Evolutionary conservation across 1,140 invertebrate genomes (phyloP).

Genomic region (Caenorhabditis latens): DNA sequence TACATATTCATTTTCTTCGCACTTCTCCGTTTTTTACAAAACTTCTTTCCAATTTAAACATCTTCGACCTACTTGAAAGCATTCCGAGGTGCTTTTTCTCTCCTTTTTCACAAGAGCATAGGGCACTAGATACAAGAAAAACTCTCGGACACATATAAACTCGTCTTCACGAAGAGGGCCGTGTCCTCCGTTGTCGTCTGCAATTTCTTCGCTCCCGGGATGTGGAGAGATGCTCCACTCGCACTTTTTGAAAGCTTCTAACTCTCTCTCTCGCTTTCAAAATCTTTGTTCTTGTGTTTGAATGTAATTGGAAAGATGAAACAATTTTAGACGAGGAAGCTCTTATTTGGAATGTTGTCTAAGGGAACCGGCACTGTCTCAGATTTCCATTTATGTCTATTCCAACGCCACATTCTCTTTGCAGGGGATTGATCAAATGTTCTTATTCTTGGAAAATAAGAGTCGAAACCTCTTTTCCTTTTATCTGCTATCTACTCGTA

Average conservation of each 20-base stretch:
- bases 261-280: conserved; percentile 43
- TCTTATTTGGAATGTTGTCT: neutral
- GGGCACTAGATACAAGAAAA: conserved; percentile 55
- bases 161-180: conserved; percentile 17
- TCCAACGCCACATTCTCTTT: neutral
- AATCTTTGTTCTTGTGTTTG: conserved; percentile 41
- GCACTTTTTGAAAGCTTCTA: conserved; percentile 25
- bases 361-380: neutral
- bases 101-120: conserved; percentile 27
- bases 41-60: conserved; percentile 56
- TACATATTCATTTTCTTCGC: too few relatives aligned
- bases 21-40: neutral
- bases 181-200: conserved; percentile 14
- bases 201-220: conserved; percentile 41
- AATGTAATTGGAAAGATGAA: conserved; percentile 45
- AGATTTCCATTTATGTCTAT: conserved; percentile 19
- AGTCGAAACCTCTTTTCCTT: conserved; percentile 8
- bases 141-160: conserved; percentile 54
- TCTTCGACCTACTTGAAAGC: conserved; percentile 50
- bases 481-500: neutral
- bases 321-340: conserved; percentile 15
- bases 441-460: neutral
- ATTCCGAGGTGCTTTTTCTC: conserved; percentile 37
- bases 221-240: conserved; percentile 5
- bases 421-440: conserved; percentile 4